Evolutionary conservation across 2,888 invertebrate genomes (phyloP).

Genomic region (Spodoptera exigua): DNA sequence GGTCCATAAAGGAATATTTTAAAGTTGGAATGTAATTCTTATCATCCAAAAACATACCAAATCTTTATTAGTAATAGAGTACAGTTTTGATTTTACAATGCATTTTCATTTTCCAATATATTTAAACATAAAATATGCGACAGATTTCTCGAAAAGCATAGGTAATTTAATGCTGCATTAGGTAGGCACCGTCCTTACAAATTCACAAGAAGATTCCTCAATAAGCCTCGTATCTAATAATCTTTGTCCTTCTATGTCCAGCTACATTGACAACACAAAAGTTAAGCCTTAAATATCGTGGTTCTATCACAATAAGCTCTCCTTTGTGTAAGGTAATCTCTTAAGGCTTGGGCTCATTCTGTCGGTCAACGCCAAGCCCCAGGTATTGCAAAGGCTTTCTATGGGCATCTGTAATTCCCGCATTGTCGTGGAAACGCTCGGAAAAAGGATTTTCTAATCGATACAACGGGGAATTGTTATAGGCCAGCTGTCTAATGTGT

Average conservation of each 20-base stretch:
- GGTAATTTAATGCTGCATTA: neutral
- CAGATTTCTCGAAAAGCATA: neutral
- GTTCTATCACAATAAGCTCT: slow-evolving; percentile 74
- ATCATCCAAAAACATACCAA: no score
- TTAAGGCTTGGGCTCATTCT: slow-evolving; percentile 72
- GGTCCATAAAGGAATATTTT: neutral
- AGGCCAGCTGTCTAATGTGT: slow-evolving; percentile 7
- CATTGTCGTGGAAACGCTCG: slow-evolving; percentile 60
- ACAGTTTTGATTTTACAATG: no score
- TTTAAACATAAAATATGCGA: neutral
- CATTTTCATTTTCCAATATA: neutral
- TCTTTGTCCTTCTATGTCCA: slow-evolving; percentile 41
- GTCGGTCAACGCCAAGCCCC: slow-evolving; percentile 68
- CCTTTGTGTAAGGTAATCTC: slow-evolving; percentile 82
- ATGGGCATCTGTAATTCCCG: slow-evolving; percentile 83
- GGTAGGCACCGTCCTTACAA: neutral
- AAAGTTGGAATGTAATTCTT: no score
- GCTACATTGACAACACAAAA: slow-evolving; percentile 65
- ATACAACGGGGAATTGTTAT: slow-evolving; percentile 29
- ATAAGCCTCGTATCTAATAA: slow-evolving; percentile 46
- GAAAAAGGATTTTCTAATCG: slow-evolving; percentile 49
- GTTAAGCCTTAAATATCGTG: slow-evolving; percentile 81
- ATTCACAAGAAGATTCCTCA: slow-evolving; percentile 42
- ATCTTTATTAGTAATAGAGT: no score
- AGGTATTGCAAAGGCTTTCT: slow-evolving; percentile 78